Base-by-base conservation (phyloP, 2,888 invertebrate genomes). In the Dasysyrphus albostriatus region DNA sequence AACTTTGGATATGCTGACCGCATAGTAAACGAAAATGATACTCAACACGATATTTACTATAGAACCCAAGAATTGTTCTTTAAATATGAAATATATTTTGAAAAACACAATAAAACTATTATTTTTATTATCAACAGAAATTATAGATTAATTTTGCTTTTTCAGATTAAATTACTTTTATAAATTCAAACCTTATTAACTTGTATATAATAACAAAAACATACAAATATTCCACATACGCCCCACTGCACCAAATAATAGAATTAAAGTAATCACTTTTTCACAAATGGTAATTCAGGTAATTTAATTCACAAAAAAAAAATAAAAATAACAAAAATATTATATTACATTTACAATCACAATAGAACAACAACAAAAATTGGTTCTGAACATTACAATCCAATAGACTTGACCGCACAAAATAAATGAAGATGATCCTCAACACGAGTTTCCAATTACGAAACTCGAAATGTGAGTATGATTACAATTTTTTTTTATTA, bases 341-440 rank as follows among this genome's bases (percentile, higher is more conserved):
- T 49, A 44, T 44, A 56, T 77, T 61, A 69, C 59, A 83, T 44
- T 49, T 49, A 49, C 19, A 54, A 69, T 70, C 74, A 24, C 29
- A 73, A 14, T 3, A 42, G 12, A 47, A 65, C 32, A 34, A 8
- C 2, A n/a, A 56, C 14, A 16, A n/a, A n/a, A n/a, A n/a, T n/a
- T 63, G 32, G 3, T 47, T 32, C 44, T 8, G 56, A 72, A 59
- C 42, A 58, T 51, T 73, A 54, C 67, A 34, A 34, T 29, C 24
- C 73, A 39, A 61, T 24, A 14, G 59, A 16, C 29, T 72, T 72
- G 42, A 78, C 56, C 63, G 37, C 44, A 56, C 51, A 32, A 2
- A 63, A 44, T 5, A 12, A 63, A 63, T 63, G 9, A 44, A 63
- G 44, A 63, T 32, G 63, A 63, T 63, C n/a, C 44, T 37, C 58